Evolutionary conservation across 2,113 vertebrate species (phyloP).

Genomic region (Ia io): DNA sequence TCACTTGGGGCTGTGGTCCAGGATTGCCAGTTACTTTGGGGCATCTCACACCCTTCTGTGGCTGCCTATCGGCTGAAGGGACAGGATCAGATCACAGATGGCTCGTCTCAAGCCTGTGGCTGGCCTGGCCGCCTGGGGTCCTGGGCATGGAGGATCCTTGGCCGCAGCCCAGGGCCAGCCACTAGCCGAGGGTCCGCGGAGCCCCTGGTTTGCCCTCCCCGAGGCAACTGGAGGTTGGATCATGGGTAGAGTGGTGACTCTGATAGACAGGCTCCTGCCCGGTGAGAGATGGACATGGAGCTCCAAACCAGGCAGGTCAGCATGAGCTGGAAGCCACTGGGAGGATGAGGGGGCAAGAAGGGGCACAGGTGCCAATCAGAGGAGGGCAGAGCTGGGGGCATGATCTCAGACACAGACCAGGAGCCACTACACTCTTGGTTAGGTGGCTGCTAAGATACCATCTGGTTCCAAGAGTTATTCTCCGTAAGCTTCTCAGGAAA

Average conservation of each 20-base stretch:
- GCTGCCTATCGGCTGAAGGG: background rate
- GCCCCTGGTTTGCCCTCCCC: background rate
- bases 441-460: fast-evolving
- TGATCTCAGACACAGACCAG: too few relatives aligned
- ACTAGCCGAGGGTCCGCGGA: background rate
- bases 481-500: background rate
- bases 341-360: too few relatives aligned
- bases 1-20: fast-evolving
- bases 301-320: background rate
- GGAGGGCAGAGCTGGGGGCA: background rate
- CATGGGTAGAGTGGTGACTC: too few relatives aligned
- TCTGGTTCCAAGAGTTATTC: background rate
- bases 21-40: background rate
- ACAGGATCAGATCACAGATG: fast-evolving
- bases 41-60: background rate
- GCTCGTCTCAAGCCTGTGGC: background rate
- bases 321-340: background rate
- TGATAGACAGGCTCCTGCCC: background rate
- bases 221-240: background rate
- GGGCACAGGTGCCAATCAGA: too few relatives aligned
- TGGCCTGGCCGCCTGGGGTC: background rate
- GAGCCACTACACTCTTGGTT: fast-evolving
- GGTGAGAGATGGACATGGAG: background rate
- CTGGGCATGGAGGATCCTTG: background rate
- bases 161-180: too few relatives aligned